These are phyloP conservation scores for Petrocephalus zakoni DNA, from an alignment of 2,113 vertebrate genomes.

Conservation along the genomic window DNA sequence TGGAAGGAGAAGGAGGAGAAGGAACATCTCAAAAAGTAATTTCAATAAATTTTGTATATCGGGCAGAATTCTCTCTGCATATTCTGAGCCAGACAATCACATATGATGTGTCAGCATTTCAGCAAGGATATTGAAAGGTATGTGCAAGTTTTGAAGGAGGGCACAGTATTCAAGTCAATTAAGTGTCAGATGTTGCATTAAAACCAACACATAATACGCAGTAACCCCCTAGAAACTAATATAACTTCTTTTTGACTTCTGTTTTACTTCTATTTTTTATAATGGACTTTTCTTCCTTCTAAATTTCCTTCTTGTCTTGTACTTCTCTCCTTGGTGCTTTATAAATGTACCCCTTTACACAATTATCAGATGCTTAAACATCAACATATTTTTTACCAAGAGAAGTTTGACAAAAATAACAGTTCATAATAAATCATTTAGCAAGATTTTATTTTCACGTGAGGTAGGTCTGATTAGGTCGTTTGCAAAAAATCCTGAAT, in stretches of 20 bases:
- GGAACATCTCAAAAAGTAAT: constrained; percentile 3
- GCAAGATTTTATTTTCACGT: background rate
- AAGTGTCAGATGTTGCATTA: background rate
- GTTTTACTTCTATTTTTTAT: background rate
- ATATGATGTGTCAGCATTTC: background rate
- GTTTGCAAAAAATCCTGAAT: background rate
- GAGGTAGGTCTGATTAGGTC: background rate
- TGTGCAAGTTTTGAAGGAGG: background rate
- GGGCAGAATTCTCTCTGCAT: background rate
- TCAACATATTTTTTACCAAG: background rate
- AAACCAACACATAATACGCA: background rate
- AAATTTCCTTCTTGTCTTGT: background rate
- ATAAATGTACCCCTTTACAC: background rate
- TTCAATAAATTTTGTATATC: background rate
- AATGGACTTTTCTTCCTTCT: background rate
- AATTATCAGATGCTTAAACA: background rate
- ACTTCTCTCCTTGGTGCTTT: background rate
- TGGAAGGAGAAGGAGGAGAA: background rate
- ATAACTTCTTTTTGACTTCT: background rate
- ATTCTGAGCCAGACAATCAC: background rate
- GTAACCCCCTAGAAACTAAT: background rate
- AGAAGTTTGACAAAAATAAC: background rate
- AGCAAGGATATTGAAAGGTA: background rate
- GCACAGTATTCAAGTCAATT: background rate
- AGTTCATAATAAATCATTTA: background rate